These are phyloP conservation scores for Dreissena rostriformis DNA, from an alignment of 1,140 invertebrate species.

Conservation along the genomic window DNA sequence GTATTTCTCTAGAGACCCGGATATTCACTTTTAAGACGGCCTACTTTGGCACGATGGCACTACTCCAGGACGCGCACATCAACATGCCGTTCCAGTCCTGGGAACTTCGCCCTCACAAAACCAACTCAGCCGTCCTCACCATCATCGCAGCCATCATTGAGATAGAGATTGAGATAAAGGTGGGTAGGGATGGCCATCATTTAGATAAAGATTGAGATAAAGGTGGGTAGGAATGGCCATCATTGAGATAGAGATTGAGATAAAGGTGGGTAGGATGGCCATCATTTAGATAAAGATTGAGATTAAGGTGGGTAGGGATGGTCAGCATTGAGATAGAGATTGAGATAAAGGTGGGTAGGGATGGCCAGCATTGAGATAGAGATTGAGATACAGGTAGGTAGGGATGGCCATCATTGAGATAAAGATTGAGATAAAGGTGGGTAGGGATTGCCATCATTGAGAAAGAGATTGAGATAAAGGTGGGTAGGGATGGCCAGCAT, in stretches of 20 bases:
- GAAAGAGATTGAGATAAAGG: conserved; percentile 80
- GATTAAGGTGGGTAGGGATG: too few species aligned
- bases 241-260: conserved; percentile 77
- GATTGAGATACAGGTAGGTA: too few species aligned
- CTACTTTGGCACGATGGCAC: conserved; percentile 77
- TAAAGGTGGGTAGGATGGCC: conserved; percentile 71
- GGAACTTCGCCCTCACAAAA: conserved; percentile 75
- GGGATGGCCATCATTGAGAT: conserved; percentile 79
- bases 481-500: conserved; percentile 41
- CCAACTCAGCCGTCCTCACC: conserved; percentile 75
- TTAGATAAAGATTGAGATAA: background rate
- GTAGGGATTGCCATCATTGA: conserved; percentile 75
- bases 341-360: too few species aligned
- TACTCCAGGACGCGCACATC: conserved; percentile 79
- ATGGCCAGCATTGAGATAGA: too few species aligned
- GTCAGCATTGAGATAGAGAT: conserved; percentile 79
- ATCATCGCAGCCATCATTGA: conserved; percentile 79
- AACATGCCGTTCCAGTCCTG: conserved; percentile 82
- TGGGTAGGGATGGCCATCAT: conserved; percentile 40
- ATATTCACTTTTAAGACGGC: conserved; percentile 78
- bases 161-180: conserved; percentile 80
- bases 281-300: conserved; percentile 78
- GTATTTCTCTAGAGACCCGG: conserved; percentile 66
- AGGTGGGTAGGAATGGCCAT: conserved; percentile 74
- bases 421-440: conserved; percentile 80